Evolutionary conservation across 2,888 invertebrate genomes (phyloP), one percentile per base, ranked within the genome.

Genomic region (Macrophya alboannulata): DNA sequence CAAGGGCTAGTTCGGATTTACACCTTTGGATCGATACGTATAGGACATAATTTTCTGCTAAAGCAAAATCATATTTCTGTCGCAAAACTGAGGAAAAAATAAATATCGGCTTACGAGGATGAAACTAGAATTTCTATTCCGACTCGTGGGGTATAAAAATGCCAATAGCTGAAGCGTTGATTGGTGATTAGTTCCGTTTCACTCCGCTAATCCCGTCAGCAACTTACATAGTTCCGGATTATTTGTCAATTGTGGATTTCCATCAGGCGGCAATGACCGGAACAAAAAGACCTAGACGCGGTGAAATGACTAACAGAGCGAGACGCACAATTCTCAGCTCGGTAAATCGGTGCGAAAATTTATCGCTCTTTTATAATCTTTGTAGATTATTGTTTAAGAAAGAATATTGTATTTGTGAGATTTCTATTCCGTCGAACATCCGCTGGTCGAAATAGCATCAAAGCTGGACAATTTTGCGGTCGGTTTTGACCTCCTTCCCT

Each of bases 401-500:
- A n/a, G 10, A 77, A 77, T 8, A 17, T 37, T 17, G 8, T 51
- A 37, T 4, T 72, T 72, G 72, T 77, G 37, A 1, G 55, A 77
- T 74, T n/a, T 31, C 9, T 74, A 21, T 4, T 45, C 10, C 21
- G 8, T n/a, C 21, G 45, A 77, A n/a, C 17, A 5, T 51, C 17
- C 43, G n/a, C 2, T n/a, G 4, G 43, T 8, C 17, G 31, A 72
- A 72, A 72, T 43, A 72, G 10, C 72, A 72, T 72, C 72, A 72
- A 72, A 72, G 31, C 31, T 31, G 3, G 72, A n/a, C 43, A 21
- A 31, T 25, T 62, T 62, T 62, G 81, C 43, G 62, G 59, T 43
- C 62, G 43, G 40, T 59, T 62, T 81, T 81, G n/a, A 74, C 72
- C 45, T 43, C 43, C 62, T 62, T 81, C 31, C 6, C 9, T 40